These are phyloP conservation scores for Chrysopilus asiliformis DNA, from an alignment of 2,888 invertebrate genomes.

Conservation along the genomic window DNA sequence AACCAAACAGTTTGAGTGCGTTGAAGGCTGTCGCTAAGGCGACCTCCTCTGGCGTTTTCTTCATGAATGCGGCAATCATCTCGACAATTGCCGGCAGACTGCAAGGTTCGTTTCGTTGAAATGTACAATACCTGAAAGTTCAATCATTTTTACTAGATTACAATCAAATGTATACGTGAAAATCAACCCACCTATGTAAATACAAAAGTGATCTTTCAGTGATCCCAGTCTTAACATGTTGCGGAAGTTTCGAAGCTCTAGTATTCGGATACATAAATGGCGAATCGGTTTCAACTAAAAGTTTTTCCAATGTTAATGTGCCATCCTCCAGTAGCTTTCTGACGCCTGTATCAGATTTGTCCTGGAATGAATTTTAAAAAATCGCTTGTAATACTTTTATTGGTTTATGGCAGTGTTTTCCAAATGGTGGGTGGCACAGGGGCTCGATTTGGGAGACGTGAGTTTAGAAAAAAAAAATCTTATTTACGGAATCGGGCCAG, in stretches of 20 bases:
- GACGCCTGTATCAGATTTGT: constrained; percentile 84
- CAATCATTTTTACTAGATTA: not conserved
- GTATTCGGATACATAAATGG: constrained; percentile 96
- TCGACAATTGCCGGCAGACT: constrained; percentile 85
- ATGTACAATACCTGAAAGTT: constrained; percentile 65
- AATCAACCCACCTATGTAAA: constrained; percentile 29
- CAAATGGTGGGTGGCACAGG: too few species aligned
- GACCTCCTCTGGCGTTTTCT: constrained; percentile 74
- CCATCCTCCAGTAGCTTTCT: constrained; percentile 69
- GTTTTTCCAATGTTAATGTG: constrained; percentile 65
- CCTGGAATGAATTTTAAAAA: constrained; percentile 54
- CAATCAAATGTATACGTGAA: not conserved
- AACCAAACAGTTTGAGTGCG: constrained; percentile 78
- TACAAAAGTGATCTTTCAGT: constrained; percentile 57
- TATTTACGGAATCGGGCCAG: too few species aligned
- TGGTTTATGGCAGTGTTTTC: too few species aligned
- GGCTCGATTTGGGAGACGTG: too few species aligned
- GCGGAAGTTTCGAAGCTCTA: constrained; percentile 79
- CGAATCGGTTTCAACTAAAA: constrained; percentile 85
- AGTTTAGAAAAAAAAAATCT: too few species aligned
- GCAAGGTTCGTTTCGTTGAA: constrained; percentile 93
- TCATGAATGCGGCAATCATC: constrained; percentile 85
- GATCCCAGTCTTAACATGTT: constrained; percentile 73
- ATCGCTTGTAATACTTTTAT: too few species aligned
- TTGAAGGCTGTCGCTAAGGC: constrained; percentile 84